phyloP scores from a whole-genome alignment of 2,113 vertebrate genomes.

The Cervus canadensis region DNA sequence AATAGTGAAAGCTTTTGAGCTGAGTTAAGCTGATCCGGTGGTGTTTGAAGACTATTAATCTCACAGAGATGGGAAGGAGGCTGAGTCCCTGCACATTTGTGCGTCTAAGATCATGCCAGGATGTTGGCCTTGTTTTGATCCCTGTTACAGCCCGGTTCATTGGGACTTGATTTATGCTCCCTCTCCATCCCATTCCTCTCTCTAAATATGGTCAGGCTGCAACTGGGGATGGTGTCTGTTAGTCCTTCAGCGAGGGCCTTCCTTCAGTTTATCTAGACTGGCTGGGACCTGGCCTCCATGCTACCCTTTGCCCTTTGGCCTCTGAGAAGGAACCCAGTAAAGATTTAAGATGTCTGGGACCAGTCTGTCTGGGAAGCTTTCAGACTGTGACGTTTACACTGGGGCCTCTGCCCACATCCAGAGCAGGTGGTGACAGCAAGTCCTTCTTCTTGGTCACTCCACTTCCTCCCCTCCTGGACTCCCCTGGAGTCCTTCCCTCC shows the following conservation, averaged over 20 bases:
- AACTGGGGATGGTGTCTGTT: fast-evolving
- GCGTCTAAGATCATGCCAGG: not conserved
- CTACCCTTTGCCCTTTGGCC: not conserved
- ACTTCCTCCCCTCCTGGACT: not conserved
- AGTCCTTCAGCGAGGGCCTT: not conserved
- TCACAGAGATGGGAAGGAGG: not conserved
- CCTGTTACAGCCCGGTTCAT: not conserved
- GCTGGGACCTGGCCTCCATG: not conserved
- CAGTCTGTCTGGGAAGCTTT: not conserved
- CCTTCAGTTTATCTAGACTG: not conserved
- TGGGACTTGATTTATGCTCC: not conserved
- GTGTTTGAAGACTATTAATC: fast-evolving
- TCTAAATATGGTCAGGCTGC: not conserved
- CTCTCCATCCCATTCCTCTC: not conserved
- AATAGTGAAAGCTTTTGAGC: not conserved
- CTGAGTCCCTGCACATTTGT: not conserved
- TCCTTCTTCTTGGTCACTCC: not conserved
- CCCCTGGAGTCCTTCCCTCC: not conserved
- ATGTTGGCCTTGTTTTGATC: not conserved
- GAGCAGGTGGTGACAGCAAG: not conserved
- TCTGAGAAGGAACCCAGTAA: not conserved
- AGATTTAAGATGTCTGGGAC: not conserved
- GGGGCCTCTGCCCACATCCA: not conserved
- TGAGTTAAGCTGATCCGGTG: too few relatives aligned
- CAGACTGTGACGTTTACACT: not conserved